Base-by-base conservation (phyloP, 2,113 vertebrate genomes). In the Stigmatopora argus region DNA sequence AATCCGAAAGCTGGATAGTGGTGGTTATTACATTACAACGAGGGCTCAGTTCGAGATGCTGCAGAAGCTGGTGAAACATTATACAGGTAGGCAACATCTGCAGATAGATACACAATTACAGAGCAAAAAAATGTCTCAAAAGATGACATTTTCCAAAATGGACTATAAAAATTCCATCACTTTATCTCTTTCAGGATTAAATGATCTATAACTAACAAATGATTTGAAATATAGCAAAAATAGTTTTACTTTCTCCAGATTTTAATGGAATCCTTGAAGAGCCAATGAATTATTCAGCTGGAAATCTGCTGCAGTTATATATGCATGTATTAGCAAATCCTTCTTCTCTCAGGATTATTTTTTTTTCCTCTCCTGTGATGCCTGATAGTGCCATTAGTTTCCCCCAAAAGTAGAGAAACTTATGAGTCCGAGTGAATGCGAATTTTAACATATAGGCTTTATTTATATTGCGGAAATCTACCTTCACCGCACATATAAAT, bases 21-120 rank as follows among this genome's bases (percentile, higher is more conserved):
- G 97, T 64, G 97, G 97, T 74, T 98, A 98, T 83, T 99, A 99
- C 79, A 99, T 99, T 89, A 98, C 97, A 79, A 98, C 97, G 18
- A 92, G 97, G 80, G 97, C 97, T 80, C 97, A 95, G 77, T 99
- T 99, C 88, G 96, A 98, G 15, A 93, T 92, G 6, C 91, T 99
- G 1, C 97, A 98, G 88, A 99, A 98, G 84, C 56, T 99, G 71
- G 96, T 98, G 80, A 98, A 97, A 82, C 97, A 99, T 87, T 99
- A 99, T 86, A 96, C 95, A 92, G 97, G 97, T 97, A 81, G 55
- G 70, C 62, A 51, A 18, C 58, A 18, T 47, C 62, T 23, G 21
- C 26, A 14, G 14, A 2, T 21, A 41, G 5, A 41, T 41, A 41
- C 9, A 7, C 6, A 41, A 41, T 8, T 9, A 41, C 7, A 10